Conservation (phyloP, 2,888 invertebrate genomes). For the Diplolepis rosae region DNA sequence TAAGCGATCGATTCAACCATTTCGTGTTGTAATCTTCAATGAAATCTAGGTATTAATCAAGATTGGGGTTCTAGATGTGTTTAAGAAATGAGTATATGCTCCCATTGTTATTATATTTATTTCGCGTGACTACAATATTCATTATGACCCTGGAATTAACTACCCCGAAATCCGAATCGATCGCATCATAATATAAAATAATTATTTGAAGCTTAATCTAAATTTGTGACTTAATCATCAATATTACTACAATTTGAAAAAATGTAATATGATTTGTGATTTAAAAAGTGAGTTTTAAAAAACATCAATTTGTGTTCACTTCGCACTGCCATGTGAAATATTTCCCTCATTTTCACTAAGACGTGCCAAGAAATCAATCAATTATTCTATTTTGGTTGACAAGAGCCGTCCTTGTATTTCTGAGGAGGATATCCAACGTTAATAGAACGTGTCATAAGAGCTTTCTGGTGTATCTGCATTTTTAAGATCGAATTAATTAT, state of each 20-base stretch:
- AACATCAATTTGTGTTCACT: slow-evolving; percentile 15
- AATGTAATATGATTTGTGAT: background rate
- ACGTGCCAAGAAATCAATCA: slow-evolving; percentile 31
- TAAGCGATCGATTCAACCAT: background rate
- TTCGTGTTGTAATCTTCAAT: background rate
- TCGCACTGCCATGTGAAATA: slow-evolving; percentile 25
- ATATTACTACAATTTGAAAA: background rate
- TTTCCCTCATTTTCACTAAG: slow-evolving; percentile 12
- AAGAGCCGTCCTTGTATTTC: slow-evolving; percentile 21
- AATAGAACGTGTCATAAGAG: slow-evolving; percentile 25
- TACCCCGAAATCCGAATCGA: slow-evolving; percentile 21
- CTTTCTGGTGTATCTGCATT: background rate
- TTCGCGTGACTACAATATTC: slow-evolving; percentile 44
- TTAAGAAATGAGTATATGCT: background rate
- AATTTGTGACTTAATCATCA: slow-evolving; percentile 12
- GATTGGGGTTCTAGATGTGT: background rate
- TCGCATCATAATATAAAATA: slow-evolving; percentile 13
- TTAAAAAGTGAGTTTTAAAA: slow-evolving; percentile 17
- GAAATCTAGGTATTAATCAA: slow-evolving; percentile 11
- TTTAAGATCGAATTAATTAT: background rate
- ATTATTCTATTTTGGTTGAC: slow-evolving; percentile 30
- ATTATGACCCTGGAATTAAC: background rate
- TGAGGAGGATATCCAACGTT: slow-evolving; percentile 20
- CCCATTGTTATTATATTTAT: slow-evolving; percentile 50
- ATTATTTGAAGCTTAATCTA: slow-evolving; percentile 24